These are phyloP conservation scores for Tetheella fluctuosa DNA, from an alignment of 2,888 invertebrate species.

Conservation along the genomic window DNA sequence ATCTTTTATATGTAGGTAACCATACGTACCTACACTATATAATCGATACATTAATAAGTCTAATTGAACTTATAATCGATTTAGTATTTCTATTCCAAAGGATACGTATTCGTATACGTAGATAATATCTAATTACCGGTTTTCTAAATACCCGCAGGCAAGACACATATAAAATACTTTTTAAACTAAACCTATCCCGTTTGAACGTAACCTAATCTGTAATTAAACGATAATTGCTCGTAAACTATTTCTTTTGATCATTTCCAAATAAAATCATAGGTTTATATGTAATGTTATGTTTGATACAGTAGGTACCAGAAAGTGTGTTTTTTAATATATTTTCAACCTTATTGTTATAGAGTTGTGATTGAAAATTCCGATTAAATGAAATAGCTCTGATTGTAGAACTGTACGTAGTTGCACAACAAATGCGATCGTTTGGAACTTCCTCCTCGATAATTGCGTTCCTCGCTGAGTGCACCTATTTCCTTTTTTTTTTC, in stretches of 20 bases:
- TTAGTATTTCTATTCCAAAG: no score
- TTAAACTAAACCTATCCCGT: neutral
- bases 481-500: conserved; percentile 22
- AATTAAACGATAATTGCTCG: neutral
- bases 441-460: conserved; percentile 18
- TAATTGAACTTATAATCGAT: no score
- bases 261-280: conserved; percentile 7
- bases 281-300: neutral
- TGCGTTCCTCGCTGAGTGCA: conserved; percentile 17
- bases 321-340: neutral
- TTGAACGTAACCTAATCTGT: neutral
- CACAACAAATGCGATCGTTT: conserved; percentile 15
- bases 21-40: no score
- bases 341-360: neutral
- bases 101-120: no score
- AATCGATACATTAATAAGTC: no score
- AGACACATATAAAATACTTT: neutral
- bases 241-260: conserved; percentile 4
- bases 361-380: conserved; percentile 1
- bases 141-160: neutral
- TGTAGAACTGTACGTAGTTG: conserved; percentile 11
- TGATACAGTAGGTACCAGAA: neutral
- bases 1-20: no score
- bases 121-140: neutral
- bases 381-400: neutral